phyloP scores from a whole-genome alignment of 2,113 vertebrate species.

The Morone saxatilis region DNA sequence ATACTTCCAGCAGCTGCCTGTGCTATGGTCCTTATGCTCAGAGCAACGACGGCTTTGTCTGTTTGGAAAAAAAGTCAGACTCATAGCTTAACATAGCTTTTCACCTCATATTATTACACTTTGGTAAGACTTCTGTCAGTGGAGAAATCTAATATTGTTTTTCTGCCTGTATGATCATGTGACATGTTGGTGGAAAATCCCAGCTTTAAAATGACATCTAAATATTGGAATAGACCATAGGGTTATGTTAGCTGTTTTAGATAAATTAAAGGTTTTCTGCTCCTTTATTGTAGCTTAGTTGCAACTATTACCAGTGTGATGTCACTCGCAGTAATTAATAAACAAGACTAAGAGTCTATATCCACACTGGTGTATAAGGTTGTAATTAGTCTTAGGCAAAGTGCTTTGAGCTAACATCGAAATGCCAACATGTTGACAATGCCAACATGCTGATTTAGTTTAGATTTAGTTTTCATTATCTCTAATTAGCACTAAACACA shows the following conservation, averaged over 20 bases:
- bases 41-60: no score
- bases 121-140: not conserved
- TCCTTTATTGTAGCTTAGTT: not conserved
- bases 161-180: no score
- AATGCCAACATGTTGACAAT: not conserved
- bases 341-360: not conserved
- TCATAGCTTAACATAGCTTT: not conserved
- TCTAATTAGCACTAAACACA: not conserved
- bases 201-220: no score
- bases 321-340: not conserved
- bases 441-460: not conserved
- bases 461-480: no score
- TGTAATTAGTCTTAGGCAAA: not conserved
- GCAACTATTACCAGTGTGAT: not conserved
- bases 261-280: not conserved
- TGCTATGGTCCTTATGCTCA: no score
- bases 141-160: not conserved
- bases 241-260: not conserved
- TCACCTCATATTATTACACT: not conserved
- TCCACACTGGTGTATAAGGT: not conserved
- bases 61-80: not conserved
- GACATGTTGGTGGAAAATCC: no score
- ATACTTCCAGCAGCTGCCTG: no score
- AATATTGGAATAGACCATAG: not conserved
- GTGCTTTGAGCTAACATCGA: not conserved